Evolutionary conservation across 2,113 vertebrate species (phyloP).

Genomic region (Anoura caudifer): DNA sequence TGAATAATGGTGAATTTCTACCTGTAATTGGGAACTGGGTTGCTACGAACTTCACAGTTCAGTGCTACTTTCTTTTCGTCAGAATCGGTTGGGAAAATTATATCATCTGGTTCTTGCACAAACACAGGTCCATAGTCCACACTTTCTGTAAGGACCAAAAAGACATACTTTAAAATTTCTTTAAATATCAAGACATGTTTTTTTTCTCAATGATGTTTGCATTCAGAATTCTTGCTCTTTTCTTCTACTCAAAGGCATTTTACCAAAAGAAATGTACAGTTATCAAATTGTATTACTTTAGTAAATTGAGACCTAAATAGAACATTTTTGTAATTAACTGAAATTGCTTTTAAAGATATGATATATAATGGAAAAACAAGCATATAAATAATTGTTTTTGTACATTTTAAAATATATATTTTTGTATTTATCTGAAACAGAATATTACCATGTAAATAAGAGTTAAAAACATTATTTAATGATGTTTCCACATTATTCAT

Average conservation of each 20-base stretch:
- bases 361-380: neutral
- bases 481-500: no score
- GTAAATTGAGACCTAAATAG: neutral
- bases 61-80: conserved; percentile 94
- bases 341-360: neutral
- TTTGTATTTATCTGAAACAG: neutral
- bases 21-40: conserved; percentile 92
- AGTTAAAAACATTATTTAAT: neutral
- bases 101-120: conserved; percentile 91
- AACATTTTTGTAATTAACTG: neutral
- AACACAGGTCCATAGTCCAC: conserved; percentile 95
- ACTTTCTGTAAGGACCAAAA: conserved; percentile 82
- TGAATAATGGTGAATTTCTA: conserved; percentile 65
- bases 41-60: conserved; percentile 91
- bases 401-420: neutral
- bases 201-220: neutral
- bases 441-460: neutral
- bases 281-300: neutral
- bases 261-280: neutral
- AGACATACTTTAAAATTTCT: neutral
- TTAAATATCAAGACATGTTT: neutral
- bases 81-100: conserved; percentile 90
- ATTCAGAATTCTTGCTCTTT: neutral
- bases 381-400: neutral
- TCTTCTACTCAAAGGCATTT: neutral